Percentiles rank a stretch among this genome's conserved stretches.
These are phyloP conservation scores for Chalcis sispes DNA, from an alignment of 2,888 invertebrate genomes.

Conservation along the genomic window DNA sequence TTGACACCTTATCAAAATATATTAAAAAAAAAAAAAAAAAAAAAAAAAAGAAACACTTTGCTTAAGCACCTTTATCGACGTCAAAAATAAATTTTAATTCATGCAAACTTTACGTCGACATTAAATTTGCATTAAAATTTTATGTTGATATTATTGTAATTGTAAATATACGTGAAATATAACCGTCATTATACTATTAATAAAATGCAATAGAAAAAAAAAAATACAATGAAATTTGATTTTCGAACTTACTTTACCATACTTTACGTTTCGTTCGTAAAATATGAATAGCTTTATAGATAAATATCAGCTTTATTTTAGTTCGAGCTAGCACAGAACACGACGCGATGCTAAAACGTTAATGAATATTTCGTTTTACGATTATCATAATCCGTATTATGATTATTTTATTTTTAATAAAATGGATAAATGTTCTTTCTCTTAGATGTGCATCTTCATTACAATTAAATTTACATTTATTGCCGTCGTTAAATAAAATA, in stretches of 20 bases:
- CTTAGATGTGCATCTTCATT: too few species aligned
- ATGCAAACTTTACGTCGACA: background rate
- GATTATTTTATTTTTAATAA: too few species aligned
- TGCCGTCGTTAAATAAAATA: too few species aligned
- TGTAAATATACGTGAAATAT: background rate
- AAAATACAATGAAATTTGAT: background rate
- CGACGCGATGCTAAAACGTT: too few species aligned
- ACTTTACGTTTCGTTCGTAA: background rate
- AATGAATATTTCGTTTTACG: too few species aligned
- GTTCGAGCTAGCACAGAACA: too few species aligned
- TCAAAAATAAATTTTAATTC: background rate
- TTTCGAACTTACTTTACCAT: background rate
- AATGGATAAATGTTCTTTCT: too few species aligned
- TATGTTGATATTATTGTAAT: background rate
- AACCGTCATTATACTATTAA: background rate
- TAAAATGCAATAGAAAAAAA: background rate
- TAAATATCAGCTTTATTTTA: too few species aligned
- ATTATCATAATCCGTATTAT: too few species aligned
- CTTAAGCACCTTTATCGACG: slow-evolving; percentile 21
- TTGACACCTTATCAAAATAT: slow-evolving; percentile 23
- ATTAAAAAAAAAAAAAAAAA: background rate
- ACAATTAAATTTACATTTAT: too few species aligned
- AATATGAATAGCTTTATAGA: too few species aligned
- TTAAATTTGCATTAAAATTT: background rate
- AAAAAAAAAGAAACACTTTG: too few species aligned